A percentile compares a stretch with the other conserved stretches of the same genome.
phyloP scores from a whole-genome alignment of 2,797 vertebrate genomes.

The Ibycter americanus region DNA sequence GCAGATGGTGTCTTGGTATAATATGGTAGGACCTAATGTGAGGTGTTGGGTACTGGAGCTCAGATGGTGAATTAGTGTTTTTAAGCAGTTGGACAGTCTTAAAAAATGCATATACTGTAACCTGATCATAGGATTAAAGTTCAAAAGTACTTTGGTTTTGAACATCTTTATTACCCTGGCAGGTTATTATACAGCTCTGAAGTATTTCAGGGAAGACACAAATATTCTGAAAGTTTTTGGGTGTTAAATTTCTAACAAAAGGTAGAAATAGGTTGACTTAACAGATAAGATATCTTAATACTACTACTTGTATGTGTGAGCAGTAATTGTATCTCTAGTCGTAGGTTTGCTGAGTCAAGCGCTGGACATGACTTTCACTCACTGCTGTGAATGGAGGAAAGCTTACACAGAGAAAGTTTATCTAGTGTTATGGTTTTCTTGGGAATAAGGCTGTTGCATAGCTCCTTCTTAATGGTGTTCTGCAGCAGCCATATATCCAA shows the following conservation, averaged over 20 bases:
- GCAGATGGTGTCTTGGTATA: neutral
- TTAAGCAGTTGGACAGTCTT: neutral
- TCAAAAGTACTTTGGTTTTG: neutral
- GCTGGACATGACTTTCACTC: neutral
- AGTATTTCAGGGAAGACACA: neutral
- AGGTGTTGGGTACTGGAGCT: neutral
- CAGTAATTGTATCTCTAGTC: neutral
- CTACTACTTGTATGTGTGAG: neutral
- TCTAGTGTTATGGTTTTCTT: neutral
- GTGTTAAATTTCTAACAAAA: neutral
- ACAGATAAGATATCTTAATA: neutral
- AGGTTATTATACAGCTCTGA: neutral
- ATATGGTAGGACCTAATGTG: neutral
- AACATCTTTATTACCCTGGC: neutral
- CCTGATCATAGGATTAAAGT: neutral
- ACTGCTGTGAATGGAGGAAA: neutral
- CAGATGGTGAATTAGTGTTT: neutral
- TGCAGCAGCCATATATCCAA: fast-evolving
- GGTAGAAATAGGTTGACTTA: neutral
- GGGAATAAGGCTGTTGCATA: neutral
- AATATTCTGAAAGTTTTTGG: neutral
- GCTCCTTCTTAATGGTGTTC: slow-evolving; percentile 19
- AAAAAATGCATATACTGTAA: neutral
- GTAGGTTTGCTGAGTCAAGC: neutral
- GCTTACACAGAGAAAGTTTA: neutral